Base-by-base conservation (phyloP, 1,140 invertebrate genomes). In the Hestina assimilis region DNA sequence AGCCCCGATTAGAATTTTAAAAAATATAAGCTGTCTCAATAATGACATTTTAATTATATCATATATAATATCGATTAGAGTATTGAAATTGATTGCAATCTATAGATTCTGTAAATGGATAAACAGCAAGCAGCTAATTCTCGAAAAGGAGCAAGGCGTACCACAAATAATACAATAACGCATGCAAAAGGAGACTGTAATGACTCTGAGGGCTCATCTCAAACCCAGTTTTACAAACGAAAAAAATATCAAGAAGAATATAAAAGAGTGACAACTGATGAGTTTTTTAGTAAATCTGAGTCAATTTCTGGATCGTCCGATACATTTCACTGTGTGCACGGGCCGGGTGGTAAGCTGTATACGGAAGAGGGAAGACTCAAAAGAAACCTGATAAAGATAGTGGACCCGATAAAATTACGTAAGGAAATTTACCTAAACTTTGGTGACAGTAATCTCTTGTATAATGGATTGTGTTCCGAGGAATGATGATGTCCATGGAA, bases 341-440 rank as follows among this genome's bases (percentile, higher is more conserved):
- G 70, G 0, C 52, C 71, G 4, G 68, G 70, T 11, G 73, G 72
- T 6, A 83, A 74, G 47, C 31, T 54, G n/a, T 83, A 83, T 38
- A 59, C 64, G 69, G 69, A 21, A 66, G 72, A 33, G 63, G 59
- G 12, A 50, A 63, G 9, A 7, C 45, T 78, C 5, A 75, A 72
- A 40, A 72, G 71, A 45, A 74, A 75, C 24, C 9, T 82, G 4
- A 8, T 60, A 1, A 83, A 79, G 31, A 53, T 70, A 23, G 60
- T 85, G 31, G 82, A 85, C 54, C 75, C 78, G 26, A 58, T 74
- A 21, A 61, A 43, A 24, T 21, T 51, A 11, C 64, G 81, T 85
- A 67, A 52, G 42, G 33, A 12, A 12, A 23, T 24, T 15, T 28
- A 11, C 4, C 9, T 26, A 4, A n/a, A 11, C 4, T 2, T 15